Conservation (phyloP, 1,140 invertebrate genomes). For the Drosophila ambigua region DNA sequence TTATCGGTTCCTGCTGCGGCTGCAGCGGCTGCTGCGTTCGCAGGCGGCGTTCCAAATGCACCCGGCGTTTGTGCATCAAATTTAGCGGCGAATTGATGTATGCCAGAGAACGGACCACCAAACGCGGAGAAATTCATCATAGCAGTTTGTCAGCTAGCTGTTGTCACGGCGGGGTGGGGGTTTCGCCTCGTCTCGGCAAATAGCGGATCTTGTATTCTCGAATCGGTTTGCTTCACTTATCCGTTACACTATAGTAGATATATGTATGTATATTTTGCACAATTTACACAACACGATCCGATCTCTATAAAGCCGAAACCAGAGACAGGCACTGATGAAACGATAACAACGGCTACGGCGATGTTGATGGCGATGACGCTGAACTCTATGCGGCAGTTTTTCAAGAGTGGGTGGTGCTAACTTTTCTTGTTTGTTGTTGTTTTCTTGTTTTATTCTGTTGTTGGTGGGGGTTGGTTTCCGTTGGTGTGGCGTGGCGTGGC, state of each 20-base stretch:
- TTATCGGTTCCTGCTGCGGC: conserved; percentile 73
- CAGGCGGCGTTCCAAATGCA: conserved; percentile 78
- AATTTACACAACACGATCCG: too few relatives aligned
- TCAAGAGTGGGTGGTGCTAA: conserved; percentile 70
- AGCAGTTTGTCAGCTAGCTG: conserved; percentile 39
- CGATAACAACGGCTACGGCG: too few relatives aligned
- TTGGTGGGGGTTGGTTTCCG: conserved; percentile 77
- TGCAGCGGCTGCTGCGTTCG: conserved; percentile 69
- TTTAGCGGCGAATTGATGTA: conserved; percentile 84
- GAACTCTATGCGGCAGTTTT: conserved; percentile 43
- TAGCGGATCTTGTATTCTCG: too few relatives aligned
- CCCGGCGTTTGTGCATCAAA: conserved; percentile 82
- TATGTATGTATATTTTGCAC: too few relatives aligned
- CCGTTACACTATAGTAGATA: conserved; percentile 19
- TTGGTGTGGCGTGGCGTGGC: conserved; percentile 59
- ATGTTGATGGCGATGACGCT: conserved; percentile 45
- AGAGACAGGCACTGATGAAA: conserved; percentile 19
- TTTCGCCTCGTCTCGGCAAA: conserved; percentile 14
- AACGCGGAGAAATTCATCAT: conserved; percentile 84
- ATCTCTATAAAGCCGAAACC: conserved; percentile 3
- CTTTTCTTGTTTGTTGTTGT: conserved; percentile 59
- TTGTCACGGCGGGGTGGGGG: conserved; percentile 7
- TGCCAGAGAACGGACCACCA: conserved; percentile 83
- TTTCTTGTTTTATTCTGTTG: conserved; percentile 58
- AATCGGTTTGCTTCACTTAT: conserved; percentile 4